These are phyloP conservation scores for Tetragonisca angustula DNA, from an alignment of 2,888 invertebrate genomes.

Conservation along the genomic window DNA sequence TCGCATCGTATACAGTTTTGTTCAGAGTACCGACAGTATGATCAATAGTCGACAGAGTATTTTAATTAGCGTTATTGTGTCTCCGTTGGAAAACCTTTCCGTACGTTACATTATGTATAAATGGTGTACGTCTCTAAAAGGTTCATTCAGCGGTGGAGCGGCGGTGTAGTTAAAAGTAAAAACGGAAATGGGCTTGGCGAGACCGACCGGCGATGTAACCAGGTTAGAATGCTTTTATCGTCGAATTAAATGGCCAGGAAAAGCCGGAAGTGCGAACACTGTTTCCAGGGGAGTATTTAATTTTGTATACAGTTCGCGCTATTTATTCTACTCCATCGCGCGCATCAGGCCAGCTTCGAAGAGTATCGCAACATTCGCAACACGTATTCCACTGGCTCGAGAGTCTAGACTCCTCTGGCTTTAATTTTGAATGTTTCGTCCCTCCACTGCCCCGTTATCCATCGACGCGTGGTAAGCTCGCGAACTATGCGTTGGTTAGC, in stretches of 20 bases:
- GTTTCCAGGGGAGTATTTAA: constrained; percentile 36
- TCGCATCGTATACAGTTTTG: background rate
- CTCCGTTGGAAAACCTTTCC: background rate
- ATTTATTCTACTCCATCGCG: constrained; percentile 19
- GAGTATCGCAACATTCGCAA: constrained; percentile 17
- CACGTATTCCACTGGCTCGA: background rate
- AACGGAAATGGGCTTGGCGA: constrained; percentile 51
- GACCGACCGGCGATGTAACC: constrained; percentile 41
- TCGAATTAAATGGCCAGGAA: constrained; percentile 42
- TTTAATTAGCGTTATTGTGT: background rate
- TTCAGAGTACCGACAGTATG: background rate
- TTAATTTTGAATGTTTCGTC: constrained; percentile 20
- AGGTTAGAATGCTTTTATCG: constrained; percentile 54
- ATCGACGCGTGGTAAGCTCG: background rate
- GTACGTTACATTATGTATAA: background rate
- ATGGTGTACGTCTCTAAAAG: constrained; percentile 18
- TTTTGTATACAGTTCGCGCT: constrained; percentile 44
- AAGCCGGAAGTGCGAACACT: constrained; percentile 32
- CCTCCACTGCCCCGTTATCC: background rate
- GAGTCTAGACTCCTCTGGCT: background rate
- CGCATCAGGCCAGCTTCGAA: background rate
- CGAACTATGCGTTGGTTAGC: background rate
- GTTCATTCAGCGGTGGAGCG: constrained; percentile 18
- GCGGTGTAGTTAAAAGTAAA: constrained; percentile 21
- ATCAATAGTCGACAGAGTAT: background rate